These are phyloP conservation scores for Cartodere bifasciata DNA, from an alignment of 2,888 invertebrate species.

Conservation along the genomic window DNA sequence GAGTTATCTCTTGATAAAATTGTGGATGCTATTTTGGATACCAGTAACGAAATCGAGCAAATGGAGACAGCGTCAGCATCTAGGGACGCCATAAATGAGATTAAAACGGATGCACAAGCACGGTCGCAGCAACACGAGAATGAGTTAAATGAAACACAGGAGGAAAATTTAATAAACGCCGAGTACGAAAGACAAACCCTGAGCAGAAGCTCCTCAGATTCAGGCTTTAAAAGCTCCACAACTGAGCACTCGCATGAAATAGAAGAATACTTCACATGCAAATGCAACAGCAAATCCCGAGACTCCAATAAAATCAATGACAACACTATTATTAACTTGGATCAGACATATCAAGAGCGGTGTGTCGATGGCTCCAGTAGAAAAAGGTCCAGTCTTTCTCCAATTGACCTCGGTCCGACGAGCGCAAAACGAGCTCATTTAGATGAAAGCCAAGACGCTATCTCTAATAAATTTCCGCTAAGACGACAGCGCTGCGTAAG, in stretches of 20 bases:
- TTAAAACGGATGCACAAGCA: constrained; percentile 7
- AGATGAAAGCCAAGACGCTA: not conserved
- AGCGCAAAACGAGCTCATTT: not conserved
- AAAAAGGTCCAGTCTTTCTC: constrained; percentile 20
- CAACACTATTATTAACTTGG: constrained; percentile 30
- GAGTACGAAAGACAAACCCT: constrained; percentile 19
- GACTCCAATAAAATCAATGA: constrained; percentile 16
- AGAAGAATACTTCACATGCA: constrained; percentile 26
- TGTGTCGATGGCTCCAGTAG: constrained; percentile 26
- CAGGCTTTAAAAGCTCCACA: constrained; percentile 29
- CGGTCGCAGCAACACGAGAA: constrained; percentile 19
- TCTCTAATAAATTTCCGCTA: not conserved
- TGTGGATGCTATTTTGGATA: constrained; percentile 49
- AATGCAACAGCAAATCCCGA: constrained; percentile 23
- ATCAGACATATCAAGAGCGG: constrained; percentile 31
- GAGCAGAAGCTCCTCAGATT: constrained; percentile 26
- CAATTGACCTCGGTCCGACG: not conserved
- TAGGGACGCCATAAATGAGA: constrained; percentile 24
- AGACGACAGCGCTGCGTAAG: constrained; percentile 1
- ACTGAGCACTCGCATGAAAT: constrained; percentile 26
- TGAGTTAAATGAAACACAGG: constrained; percentile 24
- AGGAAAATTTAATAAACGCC: constrained; percentile 25
- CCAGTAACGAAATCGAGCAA: constrained; percentile 38
- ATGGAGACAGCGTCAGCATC: constrained; percentile 19
- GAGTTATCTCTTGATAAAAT: constrained; percentile 45